Evolutionary conservation across 1,140 invertebrate species (phyloP).

Genomic region (Bilobella aurantiaca): DNA sequence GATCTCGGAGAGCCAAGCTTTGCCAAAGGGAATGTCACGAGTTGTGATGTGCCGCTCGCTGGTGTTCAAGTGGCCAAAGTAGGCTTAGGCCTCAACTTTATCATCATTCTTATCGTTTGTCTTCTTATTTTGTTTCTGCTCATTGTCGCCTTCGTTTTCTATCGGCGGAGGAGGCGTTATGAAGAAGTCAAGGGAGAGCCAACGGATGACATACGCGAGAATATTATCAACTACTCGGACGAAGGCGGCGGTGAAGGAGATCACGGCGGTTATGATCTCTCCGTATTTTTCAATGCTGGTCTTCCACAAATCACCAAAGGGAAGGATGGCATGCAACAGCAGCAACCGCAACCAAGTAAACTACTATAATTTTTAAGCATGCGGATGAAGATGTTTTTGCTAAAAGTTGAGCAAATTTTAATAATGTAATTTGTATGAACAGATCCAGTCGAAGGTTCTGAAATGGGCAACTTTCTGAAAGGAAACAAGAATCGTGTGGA

Average conservation of each 20-base stretch:
- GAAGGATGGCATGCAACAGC: not conserved
- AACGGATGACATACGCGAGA: conserved; percentile 91
- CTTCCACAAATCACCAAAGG: conserved; percentile 38
- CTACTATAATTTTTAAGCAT: too few species aligned
- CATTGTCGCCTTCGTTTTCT: conserved; percentile 73
- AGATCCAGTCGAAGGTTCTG: not conserved
- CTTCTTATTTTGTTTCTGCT: conserved; percentile 66
- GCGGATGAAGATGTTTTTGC: too few species aligned
- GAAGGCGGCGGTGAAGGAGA: conserved; percentile 96
- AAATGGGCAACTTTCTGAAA: conserved; percentile 54
- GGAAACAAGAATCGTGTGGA: conserved; percentile 80
- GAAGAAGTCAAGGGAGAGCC: conserved; percentile 78
- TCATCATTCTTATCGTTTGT: conserved; percentile 72
- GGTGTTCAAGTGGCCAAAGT: conserved; percentile 62
- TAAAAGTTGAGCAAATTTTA: too few species aligned
- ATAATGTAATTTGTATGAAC: not conserved
- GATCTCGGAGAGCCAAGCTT: conserved; percentile 62
- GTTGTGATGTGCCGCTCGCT: conserved; percentile 56
- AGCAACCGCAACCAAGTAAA: not conserved
- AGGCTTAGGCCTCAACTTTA: conserved; percentile 68
- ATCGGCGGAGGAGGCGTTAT: conserved; percentile 56
- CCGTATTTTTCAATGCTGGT: conserved; percentile 60
- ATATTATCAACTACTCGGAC: conserved; percentile 93
- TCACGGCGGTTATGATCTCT: conserved; percentile 80
- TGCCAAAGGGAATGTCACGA: conserved; percentile 47